Evolutionary conservation across 2,797 vertebrate species (phyloP).

Genomic region (Lindbergichthys nudifrons): DNA sequence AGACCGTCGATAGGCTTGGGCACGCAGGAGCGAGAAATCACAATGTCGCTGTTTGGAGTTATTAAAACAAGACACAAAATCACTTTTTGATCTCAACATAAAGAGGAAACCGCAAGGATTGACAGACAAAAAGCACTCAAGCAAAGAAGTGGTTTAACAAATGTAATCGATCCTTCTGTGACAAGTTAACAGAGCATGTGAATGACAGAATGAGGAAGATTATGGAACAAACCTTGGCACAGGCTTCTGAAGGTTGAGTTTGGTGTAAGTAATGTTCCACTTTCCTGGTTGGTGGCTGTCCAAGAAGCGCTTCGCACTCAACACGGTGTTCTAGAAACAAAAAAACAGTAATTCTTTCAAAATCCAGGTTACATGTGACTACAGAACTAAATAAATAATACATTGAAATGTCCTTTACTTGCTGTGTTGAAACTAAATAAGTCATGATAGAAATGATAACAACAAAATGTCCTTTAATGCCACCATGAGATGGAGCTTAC

Average conservation of each 20-base stretch:
- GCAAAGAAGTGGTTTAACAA: background rate
- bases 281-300: slow-evolving; percentile 88
- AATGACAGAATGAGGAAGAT: background rate
- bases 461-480: background rate
- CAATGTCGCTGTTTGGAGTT: slow-evolving; percentile 89
- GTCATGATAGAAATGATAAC: no score
- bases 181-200: background rate
- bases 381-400: background rate
- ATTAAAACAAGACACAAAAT: slow-evolving; percentile 11
- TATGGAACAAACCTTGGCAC: slow-evolving; percentile 90
- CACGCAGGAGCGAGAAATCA: slow-evolving; percentile 91
- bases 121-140: background rate
- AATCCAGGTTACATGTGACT: background rate
- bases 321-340: slow-evolving; percentile 91
- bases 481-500: slow-evolving; percentile 69
- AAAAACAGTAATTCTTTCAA: background rate
- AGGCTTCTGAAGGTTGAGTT: slow-evolving; percentile 87
- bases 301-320: slow-evolving; percentile 92
- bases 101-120: background rate
- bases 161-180: background rate
- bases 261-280: slow-evolving; percentile 91
- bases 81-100: slow-evolving; percentile 3
- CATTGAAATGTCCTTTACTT: background rate
- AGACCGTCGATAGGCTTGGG: slow-evolving; percentile 89
- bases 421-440: background rate